A percentile compares a stretch with the other conserved stretches of the same genome.
phyloP scores from a whole-genome alignment of 2,797 vertebrate species.

The Lepilemur septentrionalis region DNA sequence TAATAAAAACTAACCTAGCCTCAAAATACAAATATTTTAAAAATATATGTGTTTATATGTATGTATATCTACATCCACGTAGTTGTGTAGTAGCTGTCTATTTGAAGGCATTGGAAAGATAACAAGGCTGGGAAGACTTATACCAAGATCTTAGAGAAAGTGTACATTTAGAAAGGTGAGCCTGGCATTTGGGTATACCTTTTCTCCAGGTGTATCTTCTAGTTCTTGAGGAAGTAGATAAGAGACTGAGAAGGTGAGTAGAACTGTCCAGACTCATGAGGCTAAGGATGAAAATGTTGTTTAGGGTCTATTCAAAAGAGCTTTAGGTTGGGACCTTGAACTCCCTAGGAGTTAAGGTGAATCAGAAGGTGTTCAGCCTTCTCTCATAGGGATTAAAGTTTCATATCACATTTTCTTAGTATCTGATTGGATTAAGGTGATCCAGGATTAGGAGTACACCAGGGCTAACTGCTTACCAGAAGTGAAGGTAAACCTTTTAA shows the following conservation, averaged over 20 bases:
- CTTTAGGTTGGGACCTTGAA: background rate
- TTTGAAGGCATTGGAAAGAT: background rate
- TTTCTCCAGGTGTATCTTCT: background rate
- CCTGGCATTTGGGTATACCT: background rate
- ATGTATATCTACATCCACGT: background rate
- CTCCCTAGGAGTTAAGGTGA: background rate
- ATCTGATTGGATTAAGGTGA: background rate
- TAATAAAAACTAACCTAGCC: background rate
- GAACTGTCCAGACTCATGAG: background rate
- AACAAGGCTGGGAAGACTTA: background rate
- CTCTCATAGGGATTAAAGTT: background rate
- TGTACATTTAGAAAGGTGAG: background rate
- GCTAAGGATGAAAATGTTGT: background rate
- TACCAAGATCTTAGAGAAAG: background rate
- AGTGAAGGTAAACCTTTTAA: background rate
- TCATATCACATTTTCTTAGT: background rate
- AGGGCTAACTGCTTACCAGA: background rate
- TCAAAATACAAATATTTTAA: background rate
- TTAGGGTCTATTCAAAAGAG: background rate
- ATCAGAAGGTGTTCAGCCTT: background rate
- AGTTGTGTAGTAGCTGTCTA: background rate
- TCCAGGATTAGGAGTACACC: background rate
- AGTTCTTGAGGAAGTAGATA: background rate
- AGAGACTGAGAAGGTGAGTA: background rate
- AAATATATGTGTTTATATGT: background rate